These are phyloP conservation scores for Hemiprocne comata DNA, from an alignment of 2,113 vertebrate species.

Conservation along the genomic window DNA sequence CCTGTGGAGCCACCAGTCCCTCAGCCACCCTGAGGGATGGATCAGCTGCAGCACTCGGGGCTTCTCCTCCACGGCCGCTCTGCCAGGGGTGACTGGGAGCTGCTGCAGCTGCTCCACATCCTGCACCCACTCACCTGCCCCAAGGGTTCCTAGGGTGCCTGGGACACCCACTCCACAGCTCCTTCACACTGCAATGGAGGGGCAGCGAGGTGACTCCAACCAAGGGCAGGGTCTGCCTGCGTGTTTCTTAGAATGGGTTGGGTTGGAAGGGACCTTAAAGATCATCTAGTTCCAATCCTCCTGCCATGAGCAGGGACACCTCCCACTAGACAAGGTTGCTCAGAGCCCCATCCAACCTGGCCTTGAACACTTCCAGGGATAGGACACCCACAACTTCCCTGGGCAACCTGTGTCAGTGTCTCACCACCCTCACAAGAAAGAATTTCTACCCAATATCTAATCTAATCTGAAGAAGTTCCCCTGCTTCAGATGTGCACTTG, in stretches of 20 bases:
- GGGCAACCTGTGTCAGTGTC: too few species aligned
- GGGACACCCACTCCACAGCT: not conserved
- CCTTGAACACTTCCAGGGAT: too few species aligned
- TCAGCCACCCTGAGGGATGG: not conserved
- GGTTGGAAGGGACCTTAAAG: too few species aligned
- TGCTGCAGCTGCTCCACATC: not conserved
- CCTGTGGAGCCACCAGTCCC: fast-evolving
- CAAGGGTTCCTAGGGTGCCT: fast-evolving
- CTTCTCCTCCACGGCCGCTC: not conserved
- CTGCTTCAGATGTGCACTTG: not conserved
- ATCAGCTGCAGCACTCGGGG: not conserved
- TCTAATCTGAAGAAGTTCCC: not conserved
- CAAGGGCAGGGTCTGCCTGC: not conserved
- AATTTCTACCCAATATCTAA: too few species aligned
- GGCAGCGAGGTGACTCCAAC: not conserved
- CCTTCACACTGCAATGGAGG: not conserved
- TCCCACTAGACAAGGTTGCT: too few species aligned
- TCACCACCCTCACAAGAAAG: too few species aligned
- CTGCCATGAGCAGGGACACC: too few species aligned
- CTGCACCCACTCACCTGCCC: fast-evolving
- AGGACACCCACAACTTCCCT: too few species aligned
- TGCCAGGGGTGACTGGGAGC: not conserved
- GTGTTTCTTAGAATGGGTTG: too few species aligned
- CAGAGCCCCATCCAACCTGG: too few species aligned
- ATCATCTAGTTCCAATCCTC: too few species aligned